These are phyloP conservation scores for Branchinecta lynchi DNA, from an alignment of 1,140 invertebrate genomes.

Conservation along the genomic window DNA sequence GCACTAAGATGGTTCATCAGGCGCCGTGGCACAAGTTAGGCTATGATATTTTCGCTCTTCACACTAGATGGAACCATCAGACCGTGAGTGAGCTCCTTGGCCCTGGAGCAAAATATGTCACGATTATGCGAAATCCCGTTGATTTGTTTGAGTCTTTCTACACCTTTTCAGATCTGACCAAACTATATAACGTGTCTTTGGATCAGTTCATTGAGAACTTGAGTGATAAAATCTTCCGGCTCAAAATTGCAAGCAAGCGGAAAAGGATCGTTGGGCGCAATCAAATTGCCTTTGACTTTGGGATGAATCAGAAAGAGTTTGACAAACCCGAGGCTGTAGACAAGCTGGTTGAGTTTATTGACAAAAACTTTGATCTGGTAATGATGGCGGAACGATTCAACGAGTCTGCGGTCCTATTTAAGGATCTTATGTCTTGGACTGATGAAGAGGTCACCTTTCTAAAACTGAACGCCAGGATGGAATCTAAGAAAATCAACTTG, in stretches of 20 bases:
- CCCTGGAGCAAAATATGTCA: constrained; percentile 28
- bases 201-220: not conserved
- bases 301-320: not conserved
- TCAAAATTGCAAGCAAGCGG: not conserved
- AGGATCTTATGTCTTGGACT: constrained; percentile 3
- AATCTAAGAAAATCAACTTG: not conserved
- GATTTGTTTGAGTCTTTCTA: constrained; percentile 30
- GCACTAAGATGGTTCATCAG: constrained; percentile 22
- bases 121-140: constrained; percentile 33
- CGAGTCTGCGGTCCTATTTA: constrained; percentile 14
- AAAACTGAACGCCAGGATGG: constrained; percentile 10
- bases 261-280: not conserved
- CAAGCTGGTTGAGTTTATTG: constrained; percentile 1
- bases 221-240: not conserved
- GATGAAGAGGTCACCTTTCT: not conserved
- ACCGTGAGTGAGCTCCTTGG: constrained; percentile 28
- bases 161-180: constrained; percentile 26
- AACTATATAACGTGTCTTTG: not conserved
- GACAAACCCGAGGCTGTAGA: not conserved
- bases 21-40: constrained; percentile 17
- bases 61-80: constrained; percentile 27
- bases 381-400: constrained; percentile 13
- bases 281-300: not conserved
- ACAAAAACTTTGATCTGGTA: constrained; percentile 13
- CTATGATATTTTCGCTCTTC: constrained; percentile 26